phyloP scores from a whole-genome alignment of 30 jellyfish, hydroid and myxozoan species.

The Chironex yamaguchii region DNA sequence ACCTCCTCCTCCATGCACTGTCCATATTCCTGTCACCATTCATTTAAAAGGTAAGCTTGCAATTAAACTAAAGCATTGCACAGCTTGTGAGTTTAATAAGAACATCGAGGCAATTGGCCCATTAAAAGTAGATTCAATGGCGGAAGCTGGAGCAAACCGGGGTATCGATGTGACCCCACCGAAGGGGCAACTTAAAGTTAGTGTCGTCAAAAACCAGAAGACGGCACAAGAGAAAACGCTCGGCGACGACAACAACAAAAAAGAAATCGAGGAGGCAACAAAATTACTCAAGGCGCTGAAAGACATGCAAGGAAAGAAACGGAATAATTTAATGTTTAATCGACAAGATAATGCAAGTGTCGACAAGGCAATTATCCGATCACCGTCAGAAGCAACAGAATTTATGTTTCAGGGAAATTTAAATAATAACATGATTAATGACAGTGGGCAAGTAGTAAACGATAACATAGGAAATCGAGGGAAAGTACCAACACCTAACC shows the following conservation, averaged over 20 bases:
- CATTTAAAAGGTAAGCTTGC: constrained; percentile 96
- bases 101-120: constrained; percentile 98
- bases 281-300: not conserved
- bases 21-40: constrained; percentile 95
- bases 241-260: not conserved
- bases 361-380: not conserved
- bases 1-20: constrained; percentile 99
- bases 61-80: constrained; percentile 89
- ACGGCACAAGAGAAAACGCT: not conserved
- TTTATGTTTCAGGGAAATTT: not conserved
- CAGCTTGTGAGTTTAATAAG: constrained; percentile 83
- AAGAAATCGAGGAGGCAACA: not conserved
- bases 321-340: not conserved
- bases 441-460: not conserved
- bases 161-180: not conserved
- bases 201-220: not conserved
- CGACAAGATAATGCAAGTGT: not conserved
- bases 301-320: not conserved
- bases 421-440: not conserved
- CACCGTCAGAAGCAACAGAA: not conserved
- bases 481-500: not conserved
- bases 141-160: not conserved
- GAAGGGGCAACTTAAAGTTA: not conserved
- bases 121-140: not conserved
- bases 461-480: not conserved